Evolutionary conservation across 2,888 invertebrate genomes (phyloP), one percentile per base, ranked within the genome.

Genomic region (Platycheirus albimanus): DNA sequence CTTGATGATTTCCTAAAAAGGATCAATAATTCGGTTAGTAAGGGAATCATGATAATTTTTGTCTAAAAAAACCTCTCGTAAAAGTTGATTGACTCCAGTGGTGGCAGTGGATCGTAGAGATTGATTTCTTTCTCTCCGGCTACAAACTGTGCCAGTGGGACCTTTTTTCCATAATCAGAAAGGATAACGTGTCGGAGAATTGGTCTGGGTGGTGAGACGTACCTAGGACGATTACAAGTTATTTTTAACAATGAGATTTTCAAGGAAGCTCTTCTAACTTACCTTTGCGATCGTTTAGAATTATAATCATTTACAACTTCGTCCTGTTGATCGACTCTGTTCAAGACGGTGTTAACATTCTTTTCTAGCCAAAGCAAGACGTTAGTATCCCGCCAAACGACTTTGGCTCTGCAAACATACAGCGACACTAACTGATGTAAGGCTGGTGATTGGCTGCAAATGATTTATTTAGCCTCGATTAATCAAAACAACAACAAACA

Each of bases 61-160:
- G n/a, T n/a, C n/a, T n/a, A 19, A 19, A 72, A 64, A 28, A 80
- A 91, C 90, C 93, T 92, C 56, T 93, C 92, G 89, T 96, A 96
- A 74, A 94, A 92, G 87, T 94, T 93, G 28, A 96, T 93, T 0
- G 95, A 93, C 90, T 96, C 95, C 43, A 91, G 86, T 1, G 96
- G 96, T 13, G 96, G 96, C 77, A 96, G 90, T 4, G 96, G 96
- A 91, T 96, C 96, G 87, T 95, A 95, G 81, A 94, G 94, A 87
- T 96, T 91, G 63, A 96, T 93, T 64, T 90, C 89, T 38, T 89
- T 90, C 77, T 91, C 91, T 63, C 88, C 90, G 6, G 87, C 86
- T 20, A 91, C 87, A 86, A 91, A 91, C 5, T 88, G 87, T 8
- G 91, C 91, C 70, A 91, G 76, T 1, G 91, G 91, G n/a, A 91